Percentiles rank a stretch among this genome's conserved stretches.
phyloP scores from a whole-genome alignment of 2,113 vertebrate genomes.

The Drymodes brunneopygia region DNA sequence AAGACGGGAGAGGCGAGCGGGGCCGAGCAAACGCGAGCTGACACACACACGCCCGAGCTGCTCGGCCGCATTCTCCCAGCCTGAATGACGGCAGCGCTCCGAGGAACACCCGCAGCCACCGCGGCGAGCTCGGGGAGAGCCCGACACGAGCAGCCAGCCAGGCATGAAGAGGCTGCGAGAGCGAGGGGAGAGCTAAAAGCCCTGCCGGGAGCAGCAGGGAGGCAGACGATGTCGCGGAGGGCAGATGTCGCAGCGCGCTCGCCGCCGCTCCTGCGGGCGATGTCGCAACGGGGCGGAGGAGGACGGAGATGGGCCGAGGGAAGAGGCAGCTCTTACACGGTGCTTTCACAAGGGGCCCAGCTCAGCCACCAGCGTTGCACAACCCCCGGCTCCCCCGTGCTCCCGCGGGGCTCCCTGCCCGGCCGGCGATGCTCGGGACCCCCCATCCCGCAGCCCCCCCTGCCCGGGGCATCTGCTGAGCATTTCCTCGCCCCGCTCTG shows the following conservation, averaged over 20 bases:
- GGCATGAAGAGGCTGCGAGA: rapidly evolving
- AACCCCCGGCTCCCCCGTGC: rapidly evolving
- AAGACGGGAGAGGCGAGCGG: neutral
- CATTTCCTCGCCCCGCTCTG: neutral
- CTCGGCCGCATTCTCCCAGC: neutral
- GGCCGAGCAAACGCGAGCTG: neutral
- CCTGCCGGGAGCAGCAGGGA: rapidly evolving
- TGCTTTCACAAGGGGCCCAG: neutral
- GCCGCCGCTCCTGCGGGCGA: rapidly evolving
- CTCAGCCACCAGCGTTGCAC: neutral
- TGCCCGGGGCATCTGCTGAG: conserved; percentile 58
- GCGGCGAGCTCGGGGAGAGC: neutral
- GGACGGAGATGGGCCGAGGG: neutral
- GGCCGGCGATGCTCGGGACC: neutral
- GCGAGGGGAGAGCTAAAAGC: rapidly evolving
- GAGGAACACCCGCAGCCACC: neutral
- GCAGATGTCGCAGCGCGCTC: neutral
- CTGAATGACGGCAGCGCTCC: rapidly evolving
- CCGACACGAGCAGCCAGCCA: neutral
- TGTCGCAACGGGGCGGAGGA: neutral
- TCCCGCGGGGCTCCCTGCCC: neutral
- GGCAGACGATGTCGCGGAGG: rapidly evolving
- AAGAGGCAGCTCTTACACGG: neutral
- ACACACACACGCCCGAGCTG: neutral
- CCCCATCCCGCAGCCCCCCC: neutral